phyloP scores from a whole-genome alignment of 2,797 vertebrate species.

The Lemur catta region DNA sequence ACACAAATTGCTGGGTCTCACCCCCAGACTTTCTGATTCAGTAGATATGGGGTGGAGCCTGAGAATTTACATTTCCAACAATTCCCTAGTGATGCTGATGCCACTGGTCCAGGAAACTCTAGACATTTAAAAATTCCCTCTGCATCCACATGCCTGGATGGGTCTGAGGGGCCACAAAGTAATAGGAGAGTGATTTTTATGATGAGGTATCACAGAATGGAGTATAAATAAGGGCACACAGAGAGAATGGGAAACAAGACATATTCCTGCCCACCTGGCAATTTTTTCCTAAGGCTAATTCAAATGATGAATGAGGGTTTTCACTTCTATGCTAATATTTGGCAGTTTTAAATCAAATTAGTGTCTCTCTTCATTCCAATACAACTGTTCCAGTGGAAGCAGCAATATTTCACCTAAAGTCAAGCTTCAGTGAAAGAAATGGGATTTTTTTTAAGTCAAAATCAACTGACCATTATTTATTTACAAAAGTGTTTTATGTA shows the following conservation, averaged over 20 bases:
- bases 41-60: background rate
- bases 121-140: background rate
- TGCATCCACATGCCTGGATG: background rate
- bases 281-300: background rate
- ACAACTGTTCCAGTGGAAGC: background rate
- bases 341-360: conserved; percentile 42
- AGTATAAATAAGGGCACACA: background rate
- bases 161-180: background rate
- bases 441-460: conserved; percentile 26
- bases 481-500: conserved; percentile 6
- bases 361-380: background rate
- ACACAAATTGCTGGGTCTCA: background rate
- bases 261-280: background rate
- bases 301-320: background rate
- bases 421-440: conserved; percentile 8
- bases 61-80: background rate
- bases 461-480: conserved; percentile 32
- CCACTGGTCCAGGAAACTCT: background rate
- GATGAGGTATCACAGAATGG: background rate
- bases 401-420: conserved; percentile 32
- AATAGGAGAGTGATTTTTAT: background rate
- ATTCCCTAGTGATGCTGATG: background rate
- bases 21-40: background rate
- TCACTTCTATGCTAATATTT: conserved; percentile 7
- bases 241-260: background rate